phyloP scores from a whole-genome alignment of 2,888 invertebrate species.

The Diadegma fenestrale region DNA sequence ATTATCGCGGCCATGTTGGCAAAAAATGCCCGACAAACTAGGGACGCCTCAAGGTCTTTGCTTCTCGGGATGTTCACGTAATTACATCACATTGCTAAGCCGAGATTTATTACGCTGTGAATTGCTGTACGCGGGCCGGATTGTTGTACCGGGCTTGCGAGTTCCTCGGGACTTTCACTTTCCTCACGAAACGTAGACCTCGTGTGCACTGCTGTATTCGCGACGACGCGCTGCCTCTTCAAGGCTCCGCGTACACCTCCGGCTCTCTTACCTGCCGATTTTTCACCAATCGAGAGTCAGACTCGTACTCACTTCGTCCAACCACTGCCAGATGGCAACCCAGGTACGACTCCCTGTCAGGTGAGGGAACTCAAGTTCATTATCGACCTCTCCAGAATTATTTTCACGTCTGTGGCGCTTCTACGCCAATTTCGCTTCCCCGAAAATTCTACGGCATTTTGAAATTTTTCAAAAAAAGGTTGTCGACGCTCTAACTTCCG shows the following conservation, averaged over 20 bases:
- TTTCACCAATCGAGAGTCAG: conserved; percentile 10
- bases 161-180: conserved; percentile 50
- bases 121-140: not conserved
- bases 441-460: too few species aligned
- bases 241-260: conserved; percentile 44
- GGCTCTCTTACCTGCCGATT: conserved; percentile 52
- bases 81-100: conserved; percentile 40
- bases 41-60: conserved; percentile 54
- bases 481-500: too few species aligned
- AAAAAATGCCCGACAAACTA: conserved; percentile 54
- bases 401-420: too few species aligned
- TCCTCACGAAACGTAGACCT: not conserved
- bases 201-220: not conserved
- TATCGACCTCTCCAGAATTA: too few species aligned
- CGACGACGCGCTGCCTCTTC: not conserved
- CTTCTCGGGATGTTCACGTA: conserved; percentile 27
- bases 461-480: too few species aligned
- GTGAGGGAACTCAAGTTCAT: not conserved
- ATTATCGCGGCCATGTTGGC: conserved; percentile 47
- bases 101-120: conserved; percentile 38
- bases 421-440: too few species aligned
- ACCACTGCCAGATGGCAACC: conserved; percentile 59
- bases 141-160: not conserved
- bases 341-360: conserved; percentile 16
- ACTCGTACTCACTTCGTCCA: conserved; percentile 33